Conservation (phyloP, 2,113 vertebrate genomes). For the Sinocyclocheilus anophthalmus region DNA sequence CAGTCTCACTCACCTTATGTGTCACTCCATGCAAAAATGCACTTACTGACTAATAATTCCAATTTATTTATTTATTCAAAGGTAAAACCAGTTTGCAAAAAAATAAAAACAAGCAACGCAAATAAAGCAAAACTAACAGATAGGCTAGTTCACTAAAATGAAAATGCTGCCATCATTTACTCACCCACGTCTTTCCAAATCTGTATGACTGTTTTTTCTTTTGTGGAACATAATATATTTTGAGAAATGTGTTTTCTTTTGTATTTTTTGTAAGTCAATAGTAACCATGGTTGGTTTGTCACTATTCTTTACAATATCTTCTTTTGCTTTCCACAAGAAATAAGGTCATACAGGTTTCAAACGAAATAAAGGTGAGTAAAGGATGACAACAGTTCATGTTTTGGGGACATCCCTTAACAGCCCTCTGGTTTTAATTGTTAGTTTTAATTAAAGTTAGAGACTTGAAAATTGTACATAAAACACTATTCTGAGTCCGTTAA, state of each 20-base stretch:
- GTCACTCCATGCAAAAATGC: neutral
- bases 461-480: too few species aligned
- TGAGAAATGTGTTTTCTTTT: neutral
- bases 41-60: neutral
- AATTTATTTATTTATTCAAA: conserved; percentile 31
- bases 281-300: neutral
- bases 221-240: neutral
- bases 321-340: neutral
- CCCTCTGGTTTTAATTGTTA: neutral
- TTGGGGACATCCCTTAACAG: neutral
- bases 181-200: neutral
- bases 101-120: neutral
- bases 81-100: conserved; percentile 7
- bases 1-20: conserved; percentile 4
- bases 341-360: neutral
- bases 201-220: neutral
- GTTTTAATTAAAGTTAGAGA: neutral
- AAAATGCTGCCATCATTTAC: neutral
- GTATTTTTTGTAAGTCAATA: neutral
- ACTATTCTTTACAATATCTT: neutral
- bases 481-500: too few species aligned
- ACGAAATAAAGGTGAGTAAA: neutral
- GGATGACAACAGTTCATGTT: neutral
- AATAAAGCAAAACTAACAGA: neutral
- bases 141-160: neutral